phyloP scores from a whole-genome alignment of 2,888 invertebrate species.

The Oeneis ivallda region DNA sequence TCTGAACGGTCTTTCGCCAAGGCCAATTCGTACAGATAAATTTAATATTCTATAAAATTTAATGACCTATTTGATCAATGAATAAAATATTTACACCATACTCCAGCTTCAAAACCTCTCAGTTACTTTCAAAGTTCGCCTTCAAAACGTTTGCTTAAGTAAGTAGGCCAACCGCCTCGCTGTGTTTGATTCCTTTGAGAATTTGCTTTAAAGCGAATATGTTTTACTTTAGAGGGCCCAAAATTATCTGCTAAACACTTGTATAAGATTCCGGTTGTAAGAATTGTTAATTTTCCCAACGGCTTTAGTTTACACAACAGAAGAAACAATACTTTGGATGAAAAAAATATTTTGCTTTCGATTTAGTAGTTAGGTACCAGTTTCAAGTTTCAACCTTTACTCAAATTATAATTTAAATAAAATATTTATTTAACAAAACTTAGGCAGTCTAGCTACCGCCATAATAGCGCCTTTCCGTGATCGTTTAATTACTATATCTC shows the following conservation, averaged over 20 bases:
- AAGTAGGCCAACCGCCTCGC: slow-evolving; percentile 2
- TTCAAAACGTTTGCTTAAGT: slow-evolving; percentile 8
- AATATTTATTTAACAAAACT: too few relatives aligned
- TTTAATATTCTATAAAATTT: neutral
- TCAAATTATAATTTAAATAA: too few relatives aligned
- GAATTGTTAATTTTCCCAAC: too few relatives aligned
- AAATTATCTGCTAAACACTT: slow-evolving; percentile 8
- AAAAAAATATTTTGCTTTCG: too few relatives aligned
- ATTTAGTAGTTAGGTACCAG: too few relatives aligned
- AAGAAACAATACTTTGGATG: too few relatives aligned
- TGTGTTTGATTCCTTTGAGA: slow-evolving; percentile 15
- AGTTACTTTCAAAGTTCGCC: slow-evolving; percentile 17
- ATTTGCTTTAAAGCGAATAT: neutral
- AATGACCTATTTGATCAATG: neutral
- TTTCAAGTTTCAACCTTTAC: too few relatives aligned
- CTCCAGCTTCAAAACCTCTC: neutral
- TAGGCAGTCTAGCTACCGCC: too few relatives aligned
- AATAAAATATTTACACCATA: slow-evolving; percentile 1
- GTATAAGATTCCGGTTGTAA: neutral
- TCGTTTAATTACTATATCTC: too few relatives aligned
- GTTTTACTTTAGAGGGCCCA: slow-evolving; percentile 6
- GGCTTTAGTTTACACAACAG: too few relatives aligned
- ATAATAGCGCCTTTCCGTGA: too few relatives aligned
- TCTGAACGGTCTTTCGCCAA: too few relatives aligned
- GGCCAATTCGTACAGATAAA: neutral